Percentiles rank a stretch among this genome's conserved stretches.
Conservation (phyloP, 2,113 vertebrate species). For the Nannobrachium achirus region DNA sequence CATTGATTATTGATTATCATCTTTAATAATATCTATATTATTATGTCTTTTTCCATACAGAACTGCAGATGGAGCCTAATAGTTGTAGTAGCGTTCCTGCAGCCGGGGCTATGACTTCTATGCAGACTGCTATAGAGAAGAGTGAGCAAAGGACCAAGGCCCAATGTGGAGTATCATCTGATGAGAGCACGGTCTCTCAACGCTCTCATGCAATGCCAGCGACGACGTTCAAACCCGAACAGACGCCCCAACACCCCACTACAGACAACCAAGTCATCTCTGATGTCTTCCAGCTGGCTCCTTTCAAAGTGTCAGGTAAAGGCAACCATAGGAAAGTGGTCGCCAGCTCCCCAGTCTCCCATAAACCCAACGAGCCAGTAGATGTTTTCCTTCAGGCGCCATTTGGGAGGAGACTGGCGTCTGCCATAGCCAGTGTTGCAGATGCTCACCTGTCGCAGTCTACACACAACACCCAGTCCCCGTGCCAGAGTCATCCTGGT, state of each 20-base stretch:
- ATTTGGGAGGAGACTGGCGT: slow-evolving; percentile 84
- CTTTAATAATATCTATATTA: too few species aligned
- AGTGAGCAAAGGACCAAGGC: slow-evolving; percentile 53
- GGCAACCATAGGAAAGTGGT: slow-evolving; percentile 74
- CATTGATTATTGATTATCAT: too few species aligned
- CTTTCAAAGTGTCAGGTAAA: slow-evolving; percentile 55
- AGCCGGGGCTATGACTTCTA: slow-evolving; percentile 8
- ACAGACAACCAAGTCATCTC: slow-evolving; percentile 17
- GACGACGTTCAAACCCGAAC: slow-evolving; percentile 62
- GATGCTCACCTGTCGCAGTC: neutral
- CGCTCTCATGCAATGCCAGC: slow-evolving; percentile 75
- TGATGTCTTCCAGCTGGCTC: slow-evolving; percentile 66
- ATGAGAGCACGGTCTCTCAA: slow-evolving; percentile 54
- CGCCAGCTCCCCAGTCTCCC: slow-evolving; percentile 75
- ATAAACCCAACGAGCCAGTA: slow-evolving; percentile 65
- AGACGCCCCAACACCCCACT: slow-evolving; percentile 12
- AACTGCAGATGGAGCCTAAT: slow-evolving; percentile 61
- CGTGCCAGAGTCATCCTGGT: slow-evolving; percentile 7
- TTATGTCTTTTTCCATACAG: slow-evolving; percentile 44
- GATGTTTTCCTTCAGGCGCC: slow-evolving; percentile 92
- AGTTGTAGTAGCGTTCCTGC: neutral
- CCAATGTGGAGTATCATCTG: slow-evolving; percentile 61
- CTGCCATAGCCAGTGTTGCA: slow-evolving; percentile 55
- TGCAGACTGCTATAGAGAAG: slow-evolving; percentile 58
- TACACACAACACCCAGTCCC: neutral